These are phyloP conservation scores for Doryteuthis pealeii DNA, from an alignment of 1,140 invertebrate species.

Conservation along the genomic window DNA sequence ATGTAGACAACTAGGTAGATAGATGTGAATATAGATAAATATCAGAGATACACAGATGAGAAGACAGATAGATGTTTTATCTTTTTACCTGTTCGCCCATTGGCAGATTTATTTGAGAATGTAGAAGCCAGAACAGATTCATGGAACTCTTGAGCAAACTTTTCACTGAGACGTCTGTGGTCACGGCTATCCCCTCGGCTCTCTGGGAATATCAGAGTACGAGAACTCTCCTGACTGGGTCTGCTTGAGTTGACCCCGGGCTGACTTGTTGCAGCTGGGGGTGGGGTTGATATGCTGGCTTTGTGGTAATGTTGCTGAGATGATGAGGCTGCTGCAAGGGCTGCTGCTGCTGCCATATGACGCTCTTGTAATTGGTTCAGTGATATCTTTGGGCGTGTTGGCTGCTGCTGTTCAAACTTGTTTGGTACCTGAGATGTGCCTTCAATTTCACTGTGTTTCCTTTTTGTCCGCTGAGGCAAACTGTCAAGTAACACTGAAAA, in stretches of 20 bases:
- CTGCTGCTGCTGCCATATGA: slow-evolving; percentile 14
- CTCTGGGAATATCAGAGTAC: slow-evolving; percentile 31
- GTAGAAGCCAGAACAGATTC: slow-evolving; percentile 48
- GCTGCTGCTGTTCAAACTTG: not conserved
- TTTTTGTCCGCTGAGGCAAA: not conserved
- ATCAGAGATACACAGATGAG: too few relatives aligned
- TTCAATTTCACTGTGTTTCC: slow-evolving; percentile 3
- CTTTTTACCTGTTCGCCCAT: slow-evolving; percentile 23
- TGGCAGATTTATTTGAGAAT: slow-evolving; percentile 2
- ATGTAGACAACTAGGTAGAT: too few relatives aligned
- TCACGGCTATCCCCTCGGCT: slow-evolving; percentile 8
- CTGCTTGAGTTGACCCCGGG: slow-evolving; percentile 9
- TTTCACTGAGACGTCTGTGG: slow-evolving; percentile 33
- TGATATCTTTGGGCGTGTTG: slow-evolving; percentile 12
- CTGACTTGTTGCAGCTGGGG: not conserved
- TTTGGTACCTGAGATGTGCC: slow-evolving; percentile 3
- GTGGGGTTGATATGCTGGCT: not conserved
- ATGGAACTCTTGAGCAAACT: slow-evolving; percentile 60
- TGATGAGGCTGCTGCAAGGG: not conserved
- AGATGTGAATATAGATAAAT: too few relatives aligned
- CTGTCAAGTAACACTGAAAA: slow-evolving; percentile 1
- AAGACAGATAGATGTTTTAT: too few relatives aligned
- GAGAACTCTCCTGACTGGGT: slow-evolving; percentile 17
- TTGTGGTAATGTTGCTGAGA: slow-evolving; percentile 1
- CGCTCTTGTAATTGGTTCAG: slow-evolving; percentile 22